Conservation (phyloP, 2,888 invertebrate genomes). For the Drosophila ustulata region DNA sequence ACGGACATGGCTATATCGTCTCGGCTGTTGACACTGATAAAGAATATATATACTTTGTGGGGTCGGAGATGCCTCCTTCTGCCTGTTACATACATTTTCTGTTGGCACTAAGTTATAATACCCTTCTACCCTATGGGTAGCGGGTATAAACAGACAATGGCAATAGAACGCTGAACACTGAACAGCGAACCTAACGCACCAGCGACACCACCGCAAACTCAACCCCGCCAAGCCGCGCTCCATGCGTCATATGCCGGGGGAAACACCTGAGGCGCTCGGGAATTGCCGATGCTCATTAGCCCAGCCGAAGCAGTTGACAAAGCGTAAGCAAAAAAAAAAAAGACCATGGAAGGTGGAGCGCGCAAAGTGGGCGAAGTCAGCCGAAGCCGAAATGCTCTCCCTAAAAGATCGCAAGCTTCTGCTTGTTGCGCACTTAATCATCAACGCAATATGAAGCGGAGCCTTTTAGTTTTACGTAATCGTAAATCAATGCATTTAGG, state of each 20-base stretch:
- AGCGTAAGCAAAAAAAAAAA: constrained; percentile 29
- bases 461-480: background rate
- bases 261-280: constrained; percentile 71
- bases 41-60: no score
- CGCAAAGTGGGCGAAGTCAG: background rate
- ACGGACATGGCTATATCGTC: no score
- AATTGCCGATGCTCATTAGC: constrained; percentile 63
- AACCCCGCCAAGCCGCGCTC: constrained; percentile 33
- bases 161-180: constrained; percentile 37
- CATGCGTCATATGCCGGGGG: constrained; percentile 47
- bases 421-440: no score
- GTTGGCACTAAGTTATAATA: no score
- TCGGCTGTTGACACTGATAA: no score
- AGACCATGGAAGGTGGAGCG: constrained; percentile 16
- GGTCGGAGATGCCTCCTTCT: no score
- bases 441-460: background rate
- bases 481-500: constrained; percentile 1
- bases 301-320: constrained; percentile 63
- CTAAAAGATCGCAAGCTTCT: background rate
- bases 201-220: constrained; percentile 1
- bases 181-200: constrained; percentile 21
- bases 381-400: constrained; percentile 44
- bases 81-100: no score
- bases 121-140: no score
- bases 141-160: constrained; percentile 57